Evolutionary conservation across 1,140 invertebrate species (phyloP).

Genomic region (Aphaenogaster rudis): DNA sequence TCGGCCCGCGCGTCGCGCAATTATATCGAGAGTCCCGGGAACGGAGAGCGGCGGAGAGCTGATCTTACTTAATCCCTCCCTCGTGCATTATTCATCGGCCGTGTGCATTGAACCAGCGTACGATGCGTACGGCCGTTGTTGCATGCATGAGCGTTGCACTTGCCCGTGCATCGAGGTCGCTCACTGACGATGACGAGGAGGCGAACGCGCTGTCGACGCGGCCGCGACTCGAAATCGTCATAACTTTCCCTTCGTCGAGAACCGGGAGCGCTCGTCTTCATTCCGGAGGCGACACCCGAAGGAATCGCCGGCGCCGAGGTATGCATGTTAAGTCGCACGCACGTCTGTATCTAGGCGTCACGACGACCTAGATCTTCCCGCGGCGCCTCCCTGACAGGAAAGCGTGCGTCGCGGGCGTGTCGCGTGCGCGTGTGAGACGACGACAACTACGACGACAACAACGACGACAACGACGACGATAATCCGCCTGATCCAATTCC

Average conservation of each 20-base stretch:
- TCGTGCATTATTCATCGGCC: conserved; percentile 58
- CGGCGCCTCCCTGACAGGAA: conserved; percentile 21
- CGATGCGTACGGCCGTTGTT: neutral
- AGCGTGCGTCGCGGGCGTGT: neutral
- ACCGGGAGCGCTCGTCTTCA: conserved; percentile 61
- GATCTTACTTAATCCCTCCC: conserved; percentile 55
- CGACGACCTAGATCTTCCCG: conserved; percentile 60
- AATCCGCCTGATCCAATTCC: too few species aligned
- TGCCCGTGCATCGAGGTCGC: conserved; percentile 51
- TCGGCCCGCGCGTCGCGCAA: conserved; percentile 24
- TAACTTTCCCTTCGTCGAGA: conserved; percentile 71
- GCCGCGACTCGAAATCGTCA: conserved; percentile 54
- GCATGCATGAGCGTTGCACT: conserved; percentile 29
- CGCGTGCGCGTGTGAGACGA: neutral
- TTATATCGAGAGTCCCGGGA: conserved; percentile 3
- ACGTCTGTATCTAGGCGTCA: conserved; percentile 60
- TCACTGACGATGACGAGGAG: conserved; percentile 9
- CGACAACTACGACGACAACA: neutral
- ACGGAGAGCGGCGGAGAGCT: neutral
- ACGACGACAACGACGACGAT: too few species aligned
- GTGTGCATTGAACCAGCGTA: conserved; percentile 25
- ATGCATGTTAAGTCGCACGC: conserved; percentile 70
- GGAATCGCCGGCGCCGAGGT: conserved; percentile 43
- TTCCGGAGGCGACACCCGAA: conserved; percentile 51
- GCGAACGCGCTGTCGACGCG: neutral